Base-by-base conservation (phyloP, 2,797 vertebrate genomes). In the Sebastiscus tertius region DNA sequence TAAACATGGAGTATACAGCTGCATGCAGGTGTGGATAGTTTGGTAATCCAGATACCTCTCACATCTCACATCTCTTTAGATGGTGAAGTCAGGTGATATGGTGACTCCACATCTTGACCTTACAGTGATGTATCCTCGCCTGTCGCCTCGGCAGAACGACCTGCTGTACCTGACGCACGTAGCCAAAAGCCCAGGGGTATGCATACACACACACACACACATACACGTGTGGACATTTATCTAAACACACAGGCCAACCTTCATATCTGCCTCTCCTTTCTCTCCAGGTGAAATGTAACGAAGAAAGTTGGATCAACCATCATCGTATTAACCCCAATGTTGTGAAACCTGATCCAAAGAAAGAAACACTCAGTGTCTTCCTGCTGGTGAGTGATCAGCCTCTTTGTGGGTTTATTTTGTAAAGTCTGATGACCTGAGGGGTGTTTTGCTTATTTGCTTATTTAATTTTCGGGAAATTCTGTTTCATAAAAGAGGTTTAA, bases 81-180 rank as follows among this genome's bases (percentile, higher is more conserved):
- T 99, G 92, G 94, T 94, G 86, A 98, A 91, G 87, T 93, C 93
- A 26, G 92, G 94, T 64, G 91, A 92, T 2, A 92, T 94, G 59
- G 91, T 90, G 66, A 94, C 94, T 89, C 97, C 97, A 4, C 90
- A 94, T 8, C 95, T 99, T 22, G 89, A 75, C 8, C 93, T 99
- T 5, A 94, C 82, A 2, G 94, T 99, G 83, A 96, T 78, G 2
- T 99, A 95, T 85, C 98, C 97, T 4, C 90, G 92, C 9, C 36
- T 84, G 77, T 97, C 97, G 13, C 94, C 92, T 14, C 88, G 86
- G 26, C 70, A 93, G 11, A 98, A 97, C 86, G 77, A 88, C 20
- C 93, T 99, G 34, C 95, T 99, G 27, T 98, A 98, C 83, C 91
- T 97, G 56, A 97, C 92, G 11, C 77, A 89, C 9, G 81, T 99